phyloP scores from a whole-genome alignment of 2,888 invertebrate species.

The Hydrotaea diabolus region DNA sequence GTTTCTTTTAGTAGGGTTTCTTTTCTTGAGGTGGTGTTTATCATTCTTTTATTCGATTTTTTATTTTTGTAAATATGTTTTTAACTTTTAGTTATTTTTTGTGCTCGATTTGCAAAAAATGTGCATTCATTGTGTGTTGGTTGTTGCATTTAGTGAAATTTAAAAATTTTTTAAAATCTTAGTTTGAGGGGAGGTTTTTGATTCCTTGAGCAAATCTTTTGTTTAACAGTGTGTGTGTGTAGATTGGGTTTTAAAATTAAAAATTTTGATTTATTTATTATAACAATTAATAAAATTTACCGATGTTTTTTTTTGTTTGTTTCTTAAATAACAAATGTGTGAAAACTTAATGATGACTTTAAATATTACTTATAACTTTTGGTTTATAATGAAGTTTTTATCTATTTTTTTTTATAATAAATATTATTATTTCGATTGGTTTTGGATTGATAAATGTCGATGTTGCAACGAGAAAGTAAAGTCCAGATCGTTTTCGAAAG shows the following conservation, averaged over 20 bases:
- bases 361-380: background rate
- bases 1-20: conserved; percentile 22
- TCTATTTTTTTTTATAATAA: background rate
- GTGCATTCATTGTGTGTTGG: conserved; percentile 29
- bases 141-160: conserved; percentile 22
- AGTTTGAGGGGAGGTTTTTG: conserved; percentile 5
- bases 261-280: conserved; percentile 10
- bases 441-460: conserved; percentile 15
- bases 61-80: conserved; percentile 9
- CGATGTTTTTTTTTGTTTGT: conserved; percentile 31
- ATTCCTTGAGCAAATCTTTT: conserved; percentile 50
- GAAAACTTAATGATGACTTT: conserved; percentile 22
- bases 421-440: background rate
- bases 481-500: too few relatives aligned
- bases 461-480: background rate
- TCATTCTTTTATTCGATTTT: conserved; percentile 2
- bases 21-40: conserved; percentile 13
- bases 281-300: conserved; percentile 45
- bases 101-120: conserved; percentile 50
- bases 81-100: conserved; percentile 31
- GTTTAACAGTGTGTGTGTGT: conserved; percentile 18
- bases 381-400: background rate
- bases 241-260: conserved; percentile 11
- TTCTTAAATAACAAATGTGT: conserved; percentile 24
- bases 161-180: conserved; percentile 18